Evolutionary conservation across 30 jellyfish, hydroid and myxozoan genomes (phyloP).

Genomic region (Hydra vulgaris): DNA sequence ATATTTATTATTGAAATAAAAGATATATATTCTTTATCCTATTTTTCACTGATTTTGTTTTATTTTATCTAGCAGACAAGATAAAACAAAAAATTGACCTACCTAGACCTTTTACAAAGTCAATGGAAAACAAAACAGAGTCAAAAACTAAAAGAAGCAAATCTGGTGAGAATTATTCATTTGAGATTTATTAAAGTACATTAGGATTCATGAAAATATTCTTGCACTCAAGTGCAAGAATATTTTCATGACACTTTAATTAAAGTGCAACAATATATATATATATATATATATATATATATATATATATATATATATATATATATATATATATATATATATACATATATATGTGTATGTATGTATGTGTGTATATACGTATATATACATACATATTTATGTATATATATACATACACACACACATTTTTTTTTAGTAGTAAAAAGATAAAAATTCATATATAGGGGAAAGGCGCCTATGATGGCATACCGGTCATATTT

Average conservation of each 20-base stretch:
- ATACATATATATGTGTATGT: no score
- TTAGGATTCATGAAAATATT: neutral
- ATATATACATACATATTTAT: no score
- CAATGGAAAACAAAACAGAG: neutral
- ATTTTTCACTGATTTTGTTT: neutral
- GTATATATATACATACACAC: no score
- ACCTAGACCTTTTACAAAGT: neutral
- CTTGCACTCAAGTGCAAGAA: neutral
- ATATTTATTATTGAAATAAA: neutral
- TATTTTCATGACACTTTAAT: neutral
- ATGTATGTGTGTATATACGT: no score
- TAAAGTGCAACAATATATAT: neutral
- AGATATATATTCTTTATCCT: neutral
- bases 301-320: no score
- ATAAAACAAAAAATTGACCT: neutral
- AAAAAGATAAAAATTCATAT: no score
- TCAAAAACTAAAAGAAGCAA: neutral
- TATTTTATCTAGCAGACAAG: neutral
- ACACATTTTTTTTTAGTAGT: no score
- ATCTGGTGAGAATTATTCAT: neutral
- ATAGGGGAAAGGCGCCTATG: no score
- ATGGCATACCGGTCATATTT: no score
- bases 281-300: no score
- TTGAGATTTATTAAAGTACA: neutral
- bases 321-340: no score